Evolutionary conservation across 1,140 invertebrate genomes (phyloP), one percentile per base, ranked within the genome.

Genomic region (Bombus terrestris): DNA sequence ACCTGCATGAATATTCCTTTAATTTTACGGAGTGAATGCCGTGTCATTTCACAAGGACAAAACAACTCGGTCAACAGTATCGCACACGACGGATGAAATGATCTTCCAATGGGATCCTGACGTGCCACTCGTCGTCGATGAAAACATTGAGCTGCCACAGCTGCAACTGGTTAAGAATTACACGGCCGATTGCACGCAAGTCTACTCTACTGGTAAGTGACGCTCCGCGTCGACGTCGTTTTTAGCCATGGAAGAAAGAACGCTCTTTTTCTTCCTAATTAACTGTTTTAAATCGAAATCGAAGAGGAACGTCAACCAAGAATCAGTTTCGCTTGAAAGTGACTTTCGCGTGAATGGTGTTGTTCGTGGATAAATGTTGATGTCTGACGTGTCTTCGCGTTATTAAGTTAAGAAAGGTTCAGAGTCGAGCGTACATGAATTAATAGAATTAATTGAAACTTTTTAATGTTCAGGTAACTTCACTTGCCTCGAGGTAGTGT

Each of bases 71-170:
- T 90, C 75, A 94, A 88, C 94, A 98, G 98, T 98, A 85, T 98
- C 98, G 2, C 98, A 98, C 92, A 98, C 98, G 43, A 98, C 98
- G 39, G 98, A 98, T 90, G 98, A 98, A 94, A 96, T 98, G 96
- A 97, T 98, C 84, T 98, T 98, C 94, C 97, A 98, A 93, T 98
- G 98, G 98, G 97, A 98, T 93, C 97, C 97, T 8, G 97, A 98
- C 78, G 97, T 98, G 18, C 98, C 98, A 0, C 95, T 98, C n/a
- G 98, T 98, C 62, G 98, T 98, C n/a, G 97, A 98, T 86, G 97
- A 98, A 92, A 97, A 98, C 93, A 98, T 98, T 69, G 98, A 98
- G 94, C 93, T 98, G 88, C 98, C 98, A 8, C 98, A 98, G 92
- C 96, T 98, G 73, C 97, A 98, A 64, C 95, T 98, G 79, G 97